Conservation (phyloP, 1,140 invertebrate genomes). For the Zaprionus kolodkinae region DNA sequence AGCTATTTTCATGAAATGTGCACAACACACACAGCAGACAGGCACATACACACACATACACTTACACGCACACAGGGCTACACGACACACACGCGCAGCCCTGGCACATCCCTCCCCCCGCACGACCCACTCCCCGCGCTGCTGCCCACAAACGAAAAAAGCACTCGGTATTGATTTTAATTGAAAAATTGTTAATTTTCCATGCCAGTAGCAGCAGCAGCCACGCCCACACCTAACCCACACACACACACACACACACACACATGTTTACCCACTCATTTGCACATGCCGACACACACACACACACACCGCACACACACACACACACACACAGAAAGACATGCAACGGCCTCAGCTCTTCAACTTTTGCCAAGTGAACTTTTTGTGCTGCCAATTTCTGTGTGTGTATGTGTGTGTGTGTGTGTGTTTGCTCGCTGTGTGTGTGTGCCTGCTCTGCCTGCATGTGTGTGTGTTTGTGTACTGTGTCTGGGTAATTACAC, state of each 20-base stretch:
- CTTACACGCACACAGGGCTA: conserved; percentile 27
- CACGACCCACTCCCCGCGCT: too few relatives aligned
- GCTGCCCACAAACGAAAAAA: conserved; percentile 53
- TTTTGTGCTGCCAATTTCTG: conserved; percentile 71
- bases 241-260: background rate
- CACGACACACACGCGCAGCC: conserved; percentile 19
- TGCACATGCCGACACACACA: conserved; percentile 10
- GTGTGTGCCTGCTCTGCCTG: conserved; percentile 7
- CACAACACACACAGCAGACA: conserved; percentile 46
- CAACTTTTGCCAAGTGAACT: conserved; percentile 64
- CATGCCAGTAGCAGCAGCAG: conserved; percentile 72
- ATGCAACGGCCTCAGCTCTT: conserved; percentile 10
- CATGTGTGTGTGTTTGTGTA: conserved; percentile 50
- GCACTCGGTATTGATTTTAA: conserved; percentile 81
- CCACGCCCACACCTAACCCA: conserved; percentile 51
- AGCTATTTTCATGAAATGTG: conserved; percentile 77
- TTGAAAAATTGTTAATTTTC: conserved; percentile 83
- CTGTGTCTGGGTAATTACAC: conserved; percentile 79
- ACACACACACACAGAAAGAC: background rate
- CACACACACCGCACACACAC: conserved; percentile 4
- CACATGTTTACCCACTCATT: conserved; percentile 2
- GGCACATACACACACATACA: conserved; percentile 39
- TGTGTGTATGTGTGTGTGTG: conserved; percentile 27
- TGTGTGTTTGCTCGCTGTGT: conserved; percentile 17
- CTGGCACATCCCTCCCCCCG: conserved; percentile 6